Conservation (phyloP, 2,797 vertebrate species). For the Liasis olivaceus region DNA sequence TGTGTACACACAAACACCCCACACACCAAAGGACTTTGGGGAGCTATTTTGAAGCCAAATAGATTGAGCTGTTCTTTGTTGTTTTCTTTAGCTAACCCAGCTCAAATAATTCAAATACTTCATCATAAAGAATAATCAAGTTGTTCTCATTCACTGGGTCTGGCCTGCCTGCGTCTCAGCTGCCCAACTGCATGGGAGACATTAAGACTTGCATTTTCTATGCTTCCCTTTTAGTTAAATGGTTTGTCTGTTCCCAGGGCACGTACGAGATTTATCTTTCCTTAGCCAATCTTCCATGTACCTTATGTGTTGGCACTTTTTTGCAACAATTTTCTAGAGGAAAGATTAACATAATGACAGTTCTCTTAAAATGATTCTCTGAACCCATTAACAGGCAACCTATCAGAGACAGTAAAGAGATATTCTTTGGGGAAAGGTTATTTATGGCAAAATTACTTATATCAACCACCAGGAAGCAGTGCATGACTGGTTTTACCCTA, state of each 20-base stretch:
- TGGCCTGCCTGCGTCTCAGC: conserved; percentile 35
- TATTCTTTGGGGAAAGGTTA: background rate
- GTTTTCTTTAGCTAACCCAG: conserved; percentile 53
- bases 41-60: conserved; percentile 54
- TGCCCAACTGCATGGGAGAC: conserved; percentile 29
- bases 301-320: background rate
- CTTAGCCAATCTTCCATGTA: background rate
- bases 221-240: conserved; percentile 22
- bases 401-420: background rate
- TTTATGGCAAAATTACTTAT: background rate
- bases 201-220: conserved; percentile 32
- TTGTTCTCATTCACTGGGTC: conserved; percentile 30
- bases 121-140: conserved; percentile 60
- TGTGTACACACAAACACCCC: conserved; percentile 16
- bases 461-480: background rate
- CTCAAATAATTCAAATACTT: conserved; percentile 61
- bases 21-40: conserved; percentile 48
- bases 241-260: conserved; percentile 14
- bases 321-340: background rate
- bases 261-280: conserved; percentile 3
- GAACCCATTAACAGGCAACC: background rate
- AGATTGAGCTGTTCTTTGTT: conserved; percentile 51
- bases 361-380: background rate
- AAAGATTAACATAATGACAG: background rate
- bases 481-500: background rate